These are phyloP conservation scores for Menidia beryllina DNA, from an alignment of 2,113 vertebrate genomes.

Conservation along the genomic window DNA sequence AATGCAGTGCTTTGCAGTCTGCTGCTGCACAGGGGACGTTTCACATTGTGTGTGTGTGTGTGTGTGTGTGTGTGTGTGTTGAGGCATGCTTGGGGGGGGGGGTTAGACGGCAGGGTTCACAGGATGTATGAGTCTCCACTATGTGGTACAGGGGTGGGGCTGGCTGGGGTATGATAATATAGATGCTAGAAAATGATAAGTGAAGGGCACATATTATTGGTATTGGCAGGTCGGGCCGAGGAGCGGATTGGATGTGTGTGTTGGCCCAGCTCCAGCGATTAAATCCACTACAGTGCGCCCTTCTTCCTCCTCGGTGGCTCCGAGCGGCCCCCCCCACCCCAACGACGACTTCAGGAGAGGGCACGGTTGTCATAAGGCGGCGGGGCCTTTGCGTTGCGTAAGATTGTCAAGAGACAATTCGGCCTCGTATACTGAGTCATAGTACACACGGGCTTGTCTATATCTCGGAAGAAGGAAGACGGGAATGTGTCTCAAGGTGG, in stretches of 20 bases:
- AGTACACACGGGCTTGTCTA: conserved; percentile 46
- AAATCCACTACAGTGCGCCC: conserved; percentile 50
- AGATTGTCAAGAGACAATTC: conserved; percentile 28
- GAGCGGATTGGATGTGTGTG: conserved; percentile 45
- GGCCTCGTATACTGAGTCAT: conserved; percentile 13
- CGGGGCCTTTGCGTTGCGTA: conserved; percentile 39
- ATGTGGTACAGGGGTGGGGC: conserved; percentile 27
- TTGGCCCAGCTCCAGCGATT: conserved; percentile 69
- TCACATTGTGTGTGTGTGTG: conserved; percentile 52
- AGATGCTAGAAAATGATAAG: conserved; percentile 77
- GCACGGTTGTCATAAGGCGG: conserved; percentile 8
- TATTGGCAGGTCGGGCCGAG: conserved; percentile 76
- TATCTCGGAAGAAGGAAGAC: conserved; percentile 24
- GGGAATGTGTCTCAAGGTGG: conserved; percentile 27
- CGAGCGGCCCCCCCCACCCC: too few species aligned
- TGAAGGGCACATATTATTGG: conserved; percentile 77
- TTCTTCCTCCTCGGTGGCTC: conserved; percentile 42
- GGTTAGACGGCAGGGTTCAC: conserved; percentile 1
- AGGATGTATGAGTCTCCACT: conserved; percentile 55
- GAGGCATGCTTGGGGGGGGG: conserved; percentile 15
- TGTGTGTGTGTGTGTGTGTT: conserved; percentile 27
- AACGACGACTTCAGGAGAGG: conserved; percentile 38
- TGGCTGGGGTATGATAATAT: conserved; percentile 63
- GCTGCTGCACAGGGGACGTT: conserved; percentile 65
- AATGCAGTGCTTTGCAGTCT: conserved; percentile 76